Base-by-base conservation (phyloP, 2,888 invertebrate genomes). In the Caenorhabditis drosophilae region DNA sequence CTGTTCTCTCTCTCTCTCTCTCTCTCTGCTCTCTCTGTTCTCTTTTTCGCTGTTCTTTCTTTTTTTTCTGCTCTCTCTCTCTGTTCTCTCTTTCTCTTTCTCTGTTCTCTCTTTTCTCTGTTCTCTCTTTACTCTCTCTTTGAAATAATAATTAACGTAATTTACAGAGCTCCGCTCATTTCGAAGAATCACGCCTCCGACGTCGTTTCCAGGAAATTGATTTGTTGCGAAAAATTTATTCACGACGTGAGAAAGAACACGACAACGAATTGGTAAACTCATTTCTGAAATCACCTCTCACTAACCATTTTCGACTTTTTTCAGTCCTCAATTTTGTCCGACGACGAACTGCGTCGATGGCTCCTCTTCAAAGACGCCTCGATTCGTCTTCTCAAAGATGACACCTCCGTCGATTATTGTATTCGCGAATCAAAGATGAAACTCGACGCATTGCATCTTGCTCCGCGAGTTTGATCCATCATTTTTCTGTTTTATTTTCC, bases 391-490 rank as follows among this genome's bases (percentile, higher is more conserved):
- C 52, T 64, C 16, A 55, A 60, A 34, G 63, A 58, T 42, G 67
- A 70, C 18, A 53, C 53, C 6, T 67, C 67, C 7, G 63, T 71
- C 38, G 63, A 60, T 18, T 67, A 67, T 9, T 53, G 58, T 47
- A 68, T 71, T 22, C 60, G 64, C 2, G 71, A 71, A 38, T 64
- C 71, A 1, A 59, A 48, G 7, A 60, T 63, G 22, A 67, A 71
- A 51, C 54, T 68, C 35, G 59, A 64, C 35, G 68, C 66, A 11
- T 56, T 71, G 36, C 61, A 68, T 34, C 57, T 56, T 20, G 63
- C 67, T 22, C 63, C 63, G 25, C 63, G 66, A 51, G n/a, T 45
- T 44, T 26, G 11, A 12, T 44, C 35, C 9, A 7, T 36, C 34
- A 9, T 9, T 49, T 49, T 35, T 40, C 15, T 36, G 3, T 7